Evolutionary conservation across 2,113 vertebrate genomes (phyloP).

Genomic region (Peromyscus polionotus): DNA sequence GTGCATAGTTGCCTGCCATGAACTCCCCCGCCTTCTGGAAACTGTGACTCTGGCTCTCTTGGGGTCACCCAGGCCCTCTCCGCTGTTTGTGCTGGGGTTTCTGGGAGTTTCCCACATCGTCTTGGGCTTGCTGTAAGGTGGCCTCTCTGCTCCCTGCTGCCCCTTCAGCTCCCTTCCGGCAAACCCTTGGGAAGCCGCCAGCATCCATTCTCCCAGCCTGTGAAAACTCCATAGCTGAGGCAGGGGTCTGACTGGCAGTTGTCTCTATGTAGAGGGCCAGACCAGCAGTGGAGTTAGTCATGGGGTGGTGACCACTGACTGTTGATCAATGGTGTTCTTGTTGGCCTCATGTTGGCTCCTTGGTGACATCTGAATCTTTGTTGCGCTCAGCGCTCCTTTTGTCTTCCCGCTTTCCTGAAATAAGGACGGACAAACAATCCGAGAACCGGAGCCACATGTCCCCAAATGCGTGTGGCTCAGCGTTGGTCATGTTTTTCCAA

Average conservation of each 20-base stretch:
- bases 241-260: slow-evolving; percentile 40
- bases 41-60: not conserved
- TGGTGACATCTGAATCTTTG: slow-evolving; percentile 75
- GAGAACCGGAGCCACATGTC: slow-evolving; percentile 82
- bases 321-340: not conserved
- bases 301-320: not conserved
- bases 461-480: slow-evolving; percentile 83
- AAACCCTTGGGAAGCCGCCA: slow-evolving; percentile 80
- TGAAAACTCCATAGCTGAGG: slow-evolving; percentile 45
- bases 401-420: slow-evolving; percentile 80
- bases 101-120: slow-evolving; percentile 81
- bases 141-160: slow-evolving; percentile 55
- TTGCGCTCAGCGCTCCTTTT: slow-evolving; percentile 71
- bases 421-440: slow-evolving; percentile 81
- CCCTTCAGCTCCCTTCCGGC: slow-evolving; percentile 81
- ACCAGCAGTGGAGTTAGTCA: not conserved
- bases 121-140: slow-evolving; percentile 76
- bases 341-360: slow-evolving; percentile 59
- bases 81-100: slow-evolving; percentile 73
- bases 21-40: not conserved
- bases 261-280: not conserved
- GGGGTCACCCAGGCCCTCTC: slow-evolving; percentile 51
- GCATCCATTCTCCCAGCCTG: slow-evolving; percentile 61
- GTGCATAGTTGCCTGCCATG: not conserved
- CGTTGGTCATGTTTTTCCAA: slow-evolving; percentile 81